Evolutionary conservation across 2,113 vertebrate genomes (phyloP), one percentile per base, ranked within the genome.

Genomic region (Coptodon bakossiorum): DNA sequence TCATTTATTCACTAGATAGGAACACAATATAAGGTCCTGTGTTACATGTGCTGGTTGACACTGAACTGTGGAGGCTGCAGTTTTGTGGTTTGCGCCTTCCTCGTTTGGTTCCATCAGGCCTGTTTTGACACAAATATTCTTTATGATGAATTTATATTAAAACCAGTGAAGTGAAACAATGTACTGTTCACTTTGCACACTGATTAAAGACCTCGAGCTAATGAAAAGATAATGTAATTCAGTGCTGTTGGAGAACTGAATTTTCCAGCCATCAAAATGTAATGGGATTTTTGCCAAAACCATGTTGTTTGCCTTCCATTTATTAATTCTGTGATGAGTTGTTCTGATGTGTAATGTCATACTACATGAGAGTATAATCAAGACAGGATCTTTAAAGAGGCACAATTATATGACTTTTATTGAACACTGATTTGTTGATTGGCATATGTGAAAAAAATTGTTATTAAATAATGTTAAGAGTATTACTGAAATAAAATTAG

Each of bases 261-360:
- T 88, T 86, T 61, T 22, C 10, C n/a, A 81, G 83, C 80, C 9
- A 80, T 91, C 82, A 83, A 43, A 81, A n/a, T 81, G 87, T 81
- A 89, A 92, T 85, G 43, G 19, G 63, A 83, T 88, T 90, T 78
- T 81, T 76, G n/a, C 31, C 54, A 24, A 90, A 93, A 80, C 10
- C 57, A 50, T 79, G 31, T 52, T 54, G 14, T 76, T 71, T 80
- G 6, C 80, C 22, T 16, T 56, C 59, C 29, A 56, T 83, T 53
- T 86, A 56, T 83, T 50, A 87, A 31, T 22, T 14, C 22, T 59
- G 19, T 73, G 82, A 88, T 82, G 73, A 84, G 56, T 59, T 92
- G 66, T 90, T 91, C 87, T 88, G 90, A 91, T 81, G 14, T 16
- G 48, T 81, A 82, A 17, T 38, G n/a, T 50, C 29, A 81, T 3